A percentile compares a stretch with the other conserved stretches of the same genome.
phyloP scores from a whole-genome alignment of 2,797 vertebrate genomes.

The Peromyscus aztecus region DNA sequence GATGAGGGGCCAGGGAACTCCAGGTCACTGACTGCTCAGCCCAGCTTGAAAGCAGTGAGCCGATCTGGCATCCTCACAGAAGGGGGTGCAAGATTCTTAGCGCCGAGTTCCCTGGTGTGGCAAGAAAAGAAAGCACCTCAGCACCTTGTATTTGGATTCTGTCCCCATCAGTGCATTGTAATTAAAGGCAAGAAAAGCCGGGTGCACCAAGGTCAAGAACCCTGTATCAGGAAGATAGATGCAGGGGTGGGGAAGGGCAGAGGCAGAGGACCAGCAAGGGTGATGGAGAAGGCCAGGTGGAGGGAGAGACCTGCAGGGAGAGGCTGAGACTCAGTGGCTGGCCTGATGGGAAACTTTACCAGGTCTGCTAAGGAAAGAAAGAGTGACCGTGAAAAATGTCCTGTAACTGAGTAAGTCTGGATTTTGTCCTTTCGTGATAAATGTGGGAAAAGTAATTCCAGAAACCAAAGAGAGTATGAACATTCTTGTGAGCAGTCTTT shows the following conservation, averaged over 20 bases:
- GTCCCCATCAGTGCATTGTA: neutral
- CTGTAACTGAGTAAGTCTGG: conserved; percentile 14
- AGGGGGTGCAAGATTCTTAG: neutral
- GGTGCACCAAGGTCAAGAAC: too few species aligned
- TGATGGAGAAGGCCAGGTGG: conserved; percentile 3
- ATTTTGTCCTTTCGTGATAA: conserved; percentile 58
- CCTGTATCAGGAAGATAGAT: neutral
- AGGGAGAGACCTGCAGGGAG: neutral
- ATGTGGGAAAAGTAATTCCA: conserved; percentile 59
- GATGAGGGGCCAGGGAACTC: neutral
- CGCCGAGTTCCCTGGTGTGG: neutral
- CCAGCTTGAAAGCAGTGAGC: neutral
- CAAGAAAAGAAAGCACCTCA: neutral
- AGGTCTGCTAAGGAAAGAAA: neutral
- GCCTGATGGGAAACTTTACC: neutral
- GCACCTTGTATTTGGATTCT: neutral
- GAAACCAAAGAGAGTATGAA: neutral
- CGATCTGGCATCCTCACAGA: neutral
- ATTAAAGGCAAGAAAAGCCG: neutral
- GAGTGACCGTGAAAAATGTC: neutral
- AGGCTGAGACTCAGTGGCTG: neutral
- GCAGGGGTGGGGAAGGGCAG: neutral
- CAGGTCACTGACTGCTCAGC: neutral
- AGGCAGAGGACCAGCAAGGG: fast-evolving
- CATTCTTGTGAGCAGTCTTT: neutral